These are phyloP conservation scores for Lytechinus pictus DNA, from an alignment of 35 echinoderm and acorn worm species.

Conservation along the genomic window DNA sequence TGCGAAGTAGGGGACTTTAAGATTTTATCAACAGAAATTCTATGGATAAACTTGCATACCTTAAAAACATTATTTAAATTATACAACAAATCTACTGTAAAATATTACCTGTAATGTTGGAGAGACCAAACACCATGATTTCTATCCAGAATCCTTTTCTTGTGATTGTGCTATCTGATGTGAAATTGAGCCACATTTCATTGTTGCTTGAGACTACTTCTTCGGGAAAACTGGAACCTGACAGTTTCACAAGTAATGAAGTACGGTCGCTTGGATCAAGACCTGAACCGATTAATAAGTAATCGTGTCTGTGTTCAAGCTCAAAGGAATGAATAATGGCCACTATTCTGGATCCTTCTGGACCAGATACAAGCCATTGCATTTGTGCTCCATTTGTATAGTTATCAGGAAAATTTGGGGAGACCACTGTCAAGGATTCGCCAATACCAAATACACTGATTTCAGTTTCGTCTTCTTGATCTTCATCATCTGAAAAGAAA, in stretches of 20 bases:
- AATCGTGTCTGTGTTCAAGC: background rate
- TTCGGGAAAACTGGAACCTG: background rate
- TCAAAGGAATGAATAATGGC: constrained; percentile 22
- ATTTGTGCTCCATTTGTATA: background rate
- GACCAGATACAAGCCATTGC: constrained; percentile 7
- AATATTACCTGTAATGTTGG: background rate
- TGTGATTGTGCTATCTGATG: background rate
- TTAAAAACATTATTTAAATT: too few species aligned
- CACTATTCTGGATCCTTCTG: background rate
- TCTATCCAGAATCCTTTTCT: constrained; percentile 1
- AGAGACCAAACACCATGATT: background rate
- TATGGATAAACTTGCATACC: too few species aligned
- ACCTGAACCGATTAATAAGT: background rate
- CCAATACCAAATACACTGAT: background rate
- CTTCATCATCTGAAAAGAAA: constrained; percentile 15
- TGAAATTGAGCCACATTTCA: constrained; percentile 26
- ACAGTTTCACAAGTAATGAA: background rate
- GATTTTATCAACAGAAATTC: too few species aligned
- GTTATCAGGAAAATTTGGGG: background rate
- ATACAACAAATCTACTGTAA: too few species aligned
- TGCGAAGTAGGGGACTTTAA: too few species aligned
- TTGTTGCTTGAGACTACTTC: background rate
- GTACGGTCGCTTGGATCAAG: background rate
- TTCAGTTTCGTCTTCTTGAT: background rate
- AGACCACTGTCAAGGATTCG: background rate